Evolutionary conservation across 2,797 vertebrate species (phyloP).

Genomic region (Capromys pilorides): DNA sequence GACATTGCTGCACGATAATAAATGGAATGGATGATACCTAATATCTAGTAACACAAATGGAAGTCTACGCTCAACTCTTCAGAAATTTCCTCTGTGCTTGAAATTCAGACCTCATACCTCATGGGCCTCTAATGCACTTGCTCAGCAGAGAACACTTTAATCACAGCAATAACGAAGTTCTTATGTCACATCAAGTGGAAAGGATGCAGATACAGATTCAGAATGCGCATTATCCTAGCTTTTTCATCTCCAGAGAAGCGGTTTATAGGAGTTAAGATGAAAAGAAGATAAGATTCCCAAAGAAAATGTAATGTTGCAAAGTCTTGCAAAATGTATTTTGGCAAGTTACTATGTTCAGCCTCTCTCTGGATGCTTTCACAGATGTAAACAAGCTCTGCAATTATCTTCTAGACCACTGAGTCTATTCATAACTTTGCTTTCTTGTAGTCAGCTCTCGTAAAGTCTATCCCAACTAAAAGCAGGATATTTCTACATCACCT

Average conservation of each 20-base stretch:
- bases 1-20: neutral
- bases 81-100: neutral
- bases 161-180: neutral
- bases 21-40: neutral
- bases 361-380: constrained; percentile 47
- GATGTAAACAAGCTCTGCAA: constrained; percentile 63
- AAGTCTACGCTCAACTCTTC: neutral
- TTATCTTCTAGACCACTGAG: constrained; percentile 71
- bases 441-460: constrained; percentile 66
- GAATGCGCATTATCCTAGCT: neutral
- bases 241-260: neutral
- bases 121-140: neutral
- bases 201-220: neutral
- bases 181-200: constrained; percentile 1
- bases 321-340: constrained; percentile 64
- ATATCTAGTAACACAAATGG: neutral
- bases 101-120: neutral
- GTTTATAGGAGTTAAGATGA: neutral
- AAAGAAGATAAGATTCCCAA: constrained; percentile 1
- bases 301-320: constrained; percentile 51
- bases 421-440: constrained; percentile 59
- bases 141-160: neutral
- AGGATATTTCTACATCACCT: neutral
- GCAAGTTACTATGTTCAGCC: constrained; percentile 57
- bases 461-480: constrained; percentile 62